Evolutionary conservation across 2,888 invertebrate species (phyloP), one percentile per base, ranked within the genome.

Genomic region (Plebejus melissa): DNA sequence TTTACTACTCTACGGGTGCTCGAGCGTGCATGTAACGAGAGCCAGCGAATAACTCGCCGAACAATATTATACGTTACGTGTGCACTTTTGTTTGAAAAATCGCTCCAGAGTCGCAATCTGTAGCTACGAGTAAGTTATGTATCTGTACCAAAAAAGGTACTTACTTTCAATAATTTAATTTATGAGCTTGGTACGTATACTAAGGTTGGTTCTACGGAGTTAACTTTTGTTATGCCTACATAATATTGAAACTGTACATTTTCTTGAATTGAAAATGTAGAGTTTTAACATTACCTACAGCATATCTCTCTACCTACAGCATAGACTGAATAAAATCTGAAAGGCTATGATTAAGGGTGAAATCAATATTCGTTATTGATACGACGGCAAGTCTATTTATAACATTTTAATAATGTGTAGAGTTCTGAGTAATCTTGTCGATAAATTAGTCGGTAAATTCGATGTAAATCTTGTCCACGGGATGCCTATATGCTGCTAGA

Each of bases 1-100:
- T 90, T 91, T 88, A 88, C 90, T 86, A 82, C 46, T n/a, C 38
- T 65, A 65, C 65, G 65, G 65, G 65, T 65, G 65, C 65, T 32
- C 65, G 65, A 65, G 50, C 38, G 38, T 76, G 58, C 69, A 54
- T 32, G 70, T 71, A 58, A 71, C 75, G 70, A 70, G 58, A 32
- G 72, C 72, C 46, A 46, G 22, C 46, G 41, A 71, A 71, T 71
- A 13, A 32, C 54, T 54, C 54, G 54, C 16, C 50, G 13, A 22
- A 46, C 32, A 32, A 16, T 32, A 32, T 50, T 54, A 2, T 16
- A 54, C 72, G 32, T 65, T 28, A 65, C 46, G 57, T 41, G 32
- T 60, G 38, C 28, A 38, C 36, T 75, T 60, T 60, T 65, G 65
- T 13, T 32, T 65, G 9, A 28, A 7, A 60, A 28, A 6, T 60